phyloP scores from a whole-genome alignment of 2,888 invertebrate genomes.

The Arge pagana region DNA sequence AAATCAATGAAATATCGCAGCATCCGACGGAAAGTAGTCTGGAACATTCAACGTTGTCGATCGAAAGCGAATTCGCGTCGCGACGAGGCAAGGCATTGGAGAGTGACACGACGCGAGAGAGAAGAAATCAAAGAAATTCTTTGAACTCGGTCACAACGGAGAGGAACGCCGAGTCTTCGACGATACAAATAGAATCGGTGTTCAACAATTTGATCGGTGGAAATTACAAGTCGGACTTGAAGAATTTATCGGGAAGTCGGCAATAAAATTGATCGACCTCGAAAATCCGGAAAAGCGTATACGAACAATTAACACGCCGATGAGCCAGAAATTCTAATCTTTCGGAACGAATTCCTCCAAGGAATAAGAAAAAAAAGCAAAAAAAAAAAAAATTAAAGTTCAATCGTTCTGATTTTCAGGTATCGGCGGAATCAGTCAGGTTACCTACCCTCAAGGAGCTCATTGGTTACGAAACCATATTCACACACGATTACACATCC shows the following conservation, averaged over 20 bases:
- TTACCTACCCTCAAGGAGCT: slow-evolving; percentile 52
- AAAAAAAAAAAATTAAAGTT: slow-evolving; percentile 25
- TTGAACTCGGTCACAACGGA: slow-evolving; percentile 43
- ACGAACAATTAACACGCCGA: slow-evolving; percentile 21
- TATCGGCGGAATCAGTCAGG: slow-evolving; percentile 40
- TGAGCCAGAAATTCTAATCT: slow-evolving; percentile 29
- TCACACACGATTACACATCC: slow-evolving; percentile 26
- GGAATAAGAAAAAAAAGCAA: slow-evolving; percentile 25
- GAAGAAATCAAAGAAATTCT: neutral
- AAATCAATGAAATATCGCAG: slow-evolving; percentile 43
- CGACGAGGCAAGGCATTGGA: slow-evolving; percentile 5
- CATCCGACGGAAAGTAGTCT: slow-evolving; percentile 38
- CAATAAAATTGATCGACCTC: slow-evolving; percentile 27
- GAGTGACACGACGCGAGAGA: slow-evolving; percentile 2
- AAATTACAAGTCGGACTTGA: slow-evolving; percentile 30
- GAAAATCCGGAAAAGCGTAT: slow-evolving; percentile 1
- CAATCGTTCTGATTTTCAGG: slow-evolving; percentile 54
- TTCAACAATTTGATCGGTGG: slow-evolving; percentile 50
- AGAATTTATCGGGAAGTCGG: slow-evolving; percentile 8
- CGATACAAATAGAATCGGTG: slow-evolving; percentile 55
- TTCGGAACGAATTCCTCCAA: slow-evolving; percentile 20
- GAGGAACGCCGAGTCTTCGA: slow-evolving; percentile 48
- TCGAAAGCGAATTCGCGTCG: slow-evolving; percentile 49
- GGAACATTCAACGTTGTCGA: slow-evolving; percentile 54
- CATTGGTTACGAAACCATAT: slow-evolving; percentile 36